Percentiles rank a stretch among this genome's conserved stretches.
Evolutionary conservation across 2,113 vertebrate species (phyloP).

Genomic region (Coturnix japonica): DNA sequence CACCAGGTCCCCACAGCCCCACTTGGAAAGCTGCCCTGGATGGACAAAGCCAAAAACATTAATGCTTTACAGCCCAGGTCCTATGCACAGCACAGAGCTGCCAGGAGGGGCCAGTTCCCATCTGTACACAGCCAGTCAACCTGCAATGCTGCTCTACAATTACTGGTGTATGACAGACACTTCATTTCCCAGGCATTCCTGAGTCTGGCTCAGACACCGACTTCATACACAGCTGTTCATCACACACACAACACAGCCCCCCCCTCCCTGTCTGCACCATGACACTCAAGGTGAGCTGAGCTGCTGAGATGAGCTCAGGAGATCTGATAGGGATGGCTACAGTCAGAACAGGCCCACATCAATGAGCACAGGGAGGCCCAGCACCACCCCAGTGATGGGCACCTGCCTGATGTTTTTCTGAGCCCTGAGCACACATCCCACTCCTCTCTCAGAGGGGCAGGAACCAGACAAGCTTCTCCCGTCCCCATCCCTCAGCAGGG

Average conservation of each 20-base stretch:
- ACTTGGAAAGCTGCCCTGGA: neutral
- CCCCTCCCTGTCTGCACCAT: fast-evolving
- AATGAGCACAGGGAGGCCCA: neutral
- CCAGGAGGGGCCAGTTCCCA: neutral
- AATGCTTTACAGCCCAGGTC: neutral
- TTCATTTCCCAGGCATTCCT: neutral
- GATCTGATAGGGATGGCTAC: neutral
- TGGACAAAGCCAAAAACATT: neutral
- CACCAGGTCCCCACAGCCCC: fast-evolving
- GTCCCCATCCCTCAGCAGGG: neutral
- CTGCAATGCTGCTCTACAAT: neutral
- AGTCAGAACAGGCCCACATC: neutral
- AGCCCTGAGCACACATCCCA: neutral
- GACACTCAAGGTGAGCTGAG: slow-evolving; percentile 19
- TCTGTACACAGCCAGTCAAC: fast-evolving
- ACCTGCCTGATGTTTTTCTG: neutral
- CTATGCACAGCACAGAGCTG: neutral
- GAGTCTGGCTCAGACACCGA: neutral
- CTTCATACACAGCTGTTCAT: neutral
- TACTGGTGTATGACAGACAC: neutral
- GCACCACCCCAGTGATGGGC: neutral
- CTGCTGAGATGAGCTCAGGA: neutral
- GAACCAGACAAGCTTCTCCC: neutral
- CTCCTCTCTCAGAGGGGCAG: neutral
- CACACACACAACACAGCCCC: slow-evolving; percentile 10